phyloP scores from a whole-genome alignment of 2,888 invertebrate genomes.

The Drosophila kuntzei region DNA sequence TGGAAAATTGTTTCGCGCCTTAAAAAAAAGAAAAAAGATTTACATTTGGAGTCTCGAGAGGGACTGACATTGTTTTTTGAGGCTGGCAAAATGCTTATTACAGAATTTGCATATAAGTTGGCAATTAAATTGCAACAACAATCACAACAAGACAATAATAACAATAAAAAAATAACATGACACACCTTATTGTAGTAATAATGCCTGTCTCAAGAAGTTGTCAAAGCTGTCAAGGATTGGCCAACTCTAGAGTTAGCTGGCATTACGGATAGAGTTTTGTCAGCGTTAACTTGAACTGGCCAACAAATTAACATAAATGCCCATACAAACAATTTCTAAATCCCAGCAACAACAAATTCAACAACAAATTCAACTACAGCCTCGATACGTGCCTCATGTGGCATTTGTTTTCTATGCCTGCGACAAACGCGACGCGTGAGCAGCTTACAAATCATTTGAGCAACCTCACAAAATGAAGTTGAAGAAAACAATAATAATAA shows the following conservation, averaged over 20 bases:
- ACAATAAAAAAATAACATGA: conserved; percentile 53
- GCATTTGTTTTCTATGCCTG: conserved; percentile 52
- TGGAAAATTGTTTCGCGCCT: conserved; percentile 75
- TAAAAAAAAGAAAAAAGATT: conserved; percentile 35
- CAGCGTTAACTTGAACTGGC: conserved; percentile 39
- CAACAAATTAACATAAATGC: conserved; percentile 63
- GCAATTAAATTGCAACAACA: conserved; percentile 69
- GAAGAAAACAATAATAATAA: conserved; percentile 24
- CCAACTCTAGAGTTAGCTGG: conserved; percentile 24
- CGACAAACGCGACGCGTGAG: conserved; percentile 66
- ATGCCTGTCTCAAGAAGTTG: conserved; percentile 47
- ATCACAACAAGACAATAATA: conserved; percentile 26
- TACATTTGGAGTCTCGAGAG: conserved; percentile 34
- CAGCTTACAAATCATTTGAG: conserved; percentile 63
- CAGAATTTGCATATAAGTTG: conserved; percentile 75
- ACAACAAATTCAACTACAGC: conserved; percentile 28
- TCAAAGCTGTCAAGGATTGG: conserved; percentile 68
- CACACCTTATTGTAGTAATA: conserved; percentile 62
- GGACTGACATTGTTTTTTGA: conserved; percentile 45
- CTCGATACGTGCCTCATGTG: conserved; percentile 64
- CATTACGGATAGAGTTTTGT: conserved; percentile 25
- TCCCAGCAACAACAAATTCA: conserved; percentile 25
- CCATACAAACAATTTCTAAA: conserved; percentile 64
- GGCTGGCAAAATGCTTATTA: conserved; percentile 62
- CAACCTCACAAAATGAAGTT: conserved; percentile 12